These are phyloP conservation scores for Barypeithes pellucidus DNA, from an alignment of 2,888 invertebrate genomes.

Conservation along the genomic window DNA sequence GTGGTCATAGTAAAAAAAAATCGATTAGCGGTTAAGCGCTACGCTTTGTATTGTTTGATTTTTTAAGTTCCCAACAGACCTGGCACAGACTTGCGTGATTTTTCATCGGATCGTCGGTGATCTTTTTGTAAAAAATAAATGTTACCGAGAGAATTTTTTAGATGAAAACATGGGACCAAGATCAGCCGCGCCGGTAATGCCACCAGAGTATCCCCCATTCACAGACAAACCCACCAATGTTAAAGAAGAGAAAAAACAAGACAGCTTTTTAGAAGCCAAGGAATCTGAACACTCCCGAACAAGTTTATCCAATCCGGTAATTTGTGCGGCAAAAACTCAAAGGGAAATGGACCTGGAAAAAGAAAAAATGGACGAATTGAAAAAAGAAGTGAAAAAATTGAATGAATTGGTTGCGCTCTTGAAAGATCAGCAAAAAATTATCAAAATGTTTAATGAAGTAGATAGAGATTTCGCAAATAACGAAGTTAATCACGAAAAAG, in stretches of 20 bases:
- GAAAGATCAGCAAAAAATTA: slow-evolving; percentile 64
- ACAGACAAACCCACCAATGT: background rate
- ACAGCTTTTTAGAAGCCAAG: background rate
- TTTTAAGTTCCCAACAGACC: too few species aligned
- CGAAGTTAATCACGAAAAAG: background rate
- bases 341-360: slow-evolving; percentile 52
- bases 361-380: slow-evolving; percentile 60
- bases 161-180: background rate
- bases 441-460: slow-evolving; percentile 52
- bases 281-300: background rate
- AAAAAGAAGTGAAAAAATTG: slow-evolving; percentile 64
- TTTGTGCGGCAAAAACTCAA: slow-evolving; percentile 41
- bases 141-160: background rate
- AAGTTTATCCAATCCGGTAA: background rate
- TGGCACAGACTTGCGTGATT: too few species aligned
- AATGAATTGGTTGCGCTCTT: slow-evolving; percentile 63
- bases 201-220: background rate
- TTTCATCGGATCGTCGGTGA: too few species aligned
- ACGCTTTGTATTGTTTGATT: too few species aligned
- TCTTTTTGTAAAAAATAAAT: too few species aligned
- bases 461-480: slow-evolving; percentile 35
- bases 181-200: background rate
- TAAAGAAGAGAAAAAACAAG: background rate
- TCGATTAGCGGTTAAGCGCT: too few species aligned
- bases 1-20: too few species aligned